Base-by-base conservation (phyloP, 2,113 vertebrate genomes). In the Cyanoramphus novaezelandiae region DNA sequence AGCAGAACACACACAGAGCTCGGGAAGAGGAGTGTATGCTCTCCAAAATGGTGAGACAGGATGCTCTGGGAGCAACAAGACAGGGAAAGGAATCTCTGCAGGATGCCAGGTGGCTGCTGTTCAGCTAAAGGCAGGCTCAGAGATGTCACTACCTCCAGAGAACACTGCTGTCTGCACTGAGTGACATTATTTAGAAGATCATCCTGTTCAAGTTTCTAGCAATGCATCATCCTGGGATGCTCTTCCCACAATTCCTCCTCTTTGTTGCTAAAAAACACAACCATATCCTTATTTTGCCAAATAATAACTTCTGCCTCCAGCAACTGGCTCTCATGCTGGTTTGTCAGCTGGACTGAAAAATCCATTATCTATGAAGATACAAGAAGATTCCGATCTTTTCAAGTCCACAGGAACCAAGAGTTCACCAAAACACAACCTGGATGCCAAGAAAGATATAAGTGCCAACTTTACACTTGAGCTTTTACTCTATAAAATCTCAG, bases 251-350 rank as follows among this genome's bases (percentile, higher is more conserved):
- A 39, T 60, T 85, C 43, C 25, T 93, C 67, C 43, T 87, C 65
- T 90, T 64, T 72, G 43, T 52, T 87, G 67, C 69, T 81, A 75
- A 95, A 94, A 94, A 96, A 71, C 74, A 84, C 62, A 55, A 63
- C 20, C 65, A 33, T n/a, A 29, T 82, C 77, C 70, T 59, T 78
- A 64, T 64, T 94, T 90, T 87, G 57, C 67, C 84, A 91, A 78
- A 67, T 46, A 88, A 18, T 80, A 91, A 85, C 23, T 89, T 76
- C 60, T 65, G 15, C 72, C 91, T 91, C 35, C 69, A 91, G 62
- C 35, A 90, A 68, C 33, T 39, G 27, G 57, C 13, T 71, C 29
- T 39, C 2, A 1, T 52, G 75, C 67, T 72, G 39, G 25, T 82
- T 90, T 69, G 14, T 62, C 62, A 79, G 52, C 10, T 60, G 29